A percentile compares a stretch with the other conserved stretches of the same genome.
Evolutionary conservation across 2,113 vertebrate genomes (phyloP).

Genomic region (Vidua chalybeata): DNA sequence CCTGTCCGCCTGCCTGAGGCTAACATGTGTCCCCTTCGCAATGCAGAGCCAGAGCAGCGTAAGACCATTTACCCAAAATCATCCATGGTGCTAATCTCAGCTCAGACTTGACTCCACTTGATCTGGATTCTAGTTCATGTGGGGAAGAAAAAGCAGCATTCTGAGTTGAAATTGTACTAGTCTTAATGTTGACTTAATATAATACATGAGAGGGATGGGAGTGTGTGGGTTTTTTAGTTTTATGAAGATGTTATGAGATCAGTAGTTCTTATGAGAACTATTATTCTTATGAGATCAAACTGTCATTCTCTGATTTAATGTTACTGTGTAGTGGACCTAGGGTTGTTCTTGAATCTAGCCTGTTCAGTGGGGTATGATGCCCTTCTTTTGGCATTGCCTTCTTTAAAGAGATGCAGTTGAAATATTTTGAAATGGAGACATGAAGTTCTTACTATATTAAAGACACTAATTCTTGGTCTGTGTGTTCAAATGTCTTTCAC

Average conservation of each 20-base stretch:
- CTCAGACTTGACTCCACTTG: background rate
- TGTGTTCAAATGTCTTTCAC: background rate
- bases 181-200: background rate
- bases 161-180: background rate
- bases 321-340: background rate
- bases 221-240: background rate
- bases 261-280: background rate
- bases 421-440: background rate
- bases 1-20: conserved; percentile 84
- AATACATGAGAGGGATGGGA: rapidly evolving
- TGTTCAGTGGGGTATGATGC: background rate
- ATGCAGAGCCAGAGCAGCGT: conserved; percentile 83
- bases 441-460: background rate
- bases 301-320: background rate
- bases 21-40: conserved; percentile 73
- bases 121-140: background rate
- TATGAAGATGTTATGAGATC: background rate
- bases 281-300: background rate
- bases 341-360: background rate
- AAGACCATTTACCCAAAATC: conserved; percentile 28
- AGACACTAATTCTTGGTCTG: background rate
- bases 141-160: background rate
- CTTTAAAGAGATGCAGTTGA: background rate
- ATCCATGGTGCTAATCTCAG: background rate
- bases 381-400: background rate